Evolutionary conservation across 2,113 vertebrate genomes (phyloP).

Genomic region (Pluvialis apricaria): DNA sequence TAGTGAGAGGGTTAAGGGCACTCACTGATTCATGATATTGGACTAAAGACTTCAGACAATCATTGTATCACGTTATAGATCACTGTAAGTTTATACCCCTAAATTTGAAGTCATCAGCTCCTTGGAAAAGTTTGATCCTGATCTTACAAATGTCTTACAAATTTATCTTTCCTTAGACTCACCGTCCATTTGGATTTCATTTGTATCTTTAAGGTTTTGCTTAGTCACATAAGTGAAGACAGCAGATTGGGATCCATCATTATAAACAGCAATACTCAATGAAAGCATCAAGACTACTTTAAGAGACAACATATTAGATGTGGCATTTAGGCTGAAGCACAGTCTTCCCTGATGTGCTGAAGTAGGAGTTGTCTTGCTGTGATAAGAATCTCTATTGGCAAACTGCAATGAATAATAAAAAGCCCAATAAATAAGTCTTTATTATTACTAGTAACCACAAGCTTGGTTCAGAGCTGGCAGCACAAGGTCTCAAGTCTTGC

Average conservation of each 20-base stretch:
- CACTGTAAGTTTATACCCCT: background rate
- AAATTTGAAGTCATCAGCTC: background rate
- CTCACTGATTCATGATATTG: background rate
- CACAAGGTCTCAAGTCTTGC: background rate
- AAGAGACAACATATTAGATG: background rate
- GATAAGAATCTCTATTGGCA: background rate
- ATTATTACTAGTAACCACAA: background rate
- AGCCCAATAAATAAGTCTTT: background rate
- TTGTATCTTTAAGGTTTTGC: background rate
- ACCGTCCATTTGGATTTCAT: background rate
- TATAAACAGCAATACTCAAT: background rate
- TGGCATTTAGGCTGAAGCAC: background rate
- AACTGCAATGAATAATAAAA: background rate
- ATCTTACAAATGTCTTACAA: background rate
- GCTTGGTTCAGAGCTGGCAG: background rate
- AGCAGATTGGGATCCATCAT: background rate
- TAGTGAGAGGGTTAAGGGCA: background rate
- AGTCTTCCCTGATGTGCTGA: background rate
- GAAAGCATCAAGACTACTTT: background rate
- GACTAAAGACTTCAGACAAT: background rate
- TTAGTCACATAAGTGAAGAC: background rate
- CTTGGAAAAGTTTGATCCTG: background rate
- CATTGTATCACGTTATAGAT: background rate
- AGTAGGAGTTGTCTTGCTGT: background rate
- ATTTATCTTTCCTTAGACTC: background rate